Evolutionary conservation across 2,113 vertebrate genomes (phyloP), one percentile per base, ranked within the genome.

Genomic region (Herpetotheres cachinnans): DNA sequence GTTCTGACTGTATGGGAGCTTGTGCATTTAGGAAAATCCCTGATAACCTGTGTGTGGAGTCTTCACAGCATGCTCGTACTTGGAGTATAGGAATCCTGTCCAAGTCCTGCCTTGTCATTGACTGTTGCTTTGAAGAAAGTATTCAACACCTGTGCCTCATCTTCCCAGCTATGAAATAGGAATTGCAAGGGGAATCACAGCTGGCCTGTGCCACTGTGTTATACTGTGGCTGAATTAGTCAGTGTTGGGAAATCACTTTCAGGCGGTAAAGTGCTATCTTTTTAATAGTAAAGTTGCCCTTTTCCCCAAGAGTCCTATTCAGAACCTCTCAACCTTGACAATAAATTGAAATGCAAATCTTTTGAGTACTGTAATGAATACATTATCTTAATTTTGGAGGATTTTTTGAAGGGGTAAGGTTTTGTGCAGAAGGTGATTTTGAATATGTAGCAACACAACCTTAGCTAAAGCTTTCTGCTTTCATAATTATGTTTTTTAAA

Each of bases 271-370:
- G 42, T 70, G 65, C 86, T 87, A 40, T 79, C 46, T 88, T 95
- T 93, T 65, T 91, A 94, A 82, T 82, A 82, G 73, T 52, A 65
- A 94, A 82, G 47, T 91, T 97, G 89, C 81, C 83, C 78, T 89
- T 95, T 96, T 89, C 93, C 94, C 50, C 84, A 70, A 49, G 91
- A 96, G 89, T 56, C 86, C 81, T 93, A 85, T 93, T 94, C 66
- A 95, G 78, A 96, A 89, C 54, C 70, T 96, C 95, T 96, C 94
- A 97, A 82, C 94, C 93, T 96, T 95, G 91, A 94, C 93, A 95
- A 93, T 82, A 96, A 89, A 95, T 97, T 95, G 86, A 94, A 97
- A 96, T 87, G 42, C 83, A 93, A 97, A 85, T 94, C 89, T 95
- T 97, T 82, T 89, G 78, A 93, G 74, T 82, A 67, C 93, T 36